These are phyloP conservation scores for Eledona agricola DNA, from an alignment of 2,888 invertebrate species.

Conservation along the genomic window DNA sequence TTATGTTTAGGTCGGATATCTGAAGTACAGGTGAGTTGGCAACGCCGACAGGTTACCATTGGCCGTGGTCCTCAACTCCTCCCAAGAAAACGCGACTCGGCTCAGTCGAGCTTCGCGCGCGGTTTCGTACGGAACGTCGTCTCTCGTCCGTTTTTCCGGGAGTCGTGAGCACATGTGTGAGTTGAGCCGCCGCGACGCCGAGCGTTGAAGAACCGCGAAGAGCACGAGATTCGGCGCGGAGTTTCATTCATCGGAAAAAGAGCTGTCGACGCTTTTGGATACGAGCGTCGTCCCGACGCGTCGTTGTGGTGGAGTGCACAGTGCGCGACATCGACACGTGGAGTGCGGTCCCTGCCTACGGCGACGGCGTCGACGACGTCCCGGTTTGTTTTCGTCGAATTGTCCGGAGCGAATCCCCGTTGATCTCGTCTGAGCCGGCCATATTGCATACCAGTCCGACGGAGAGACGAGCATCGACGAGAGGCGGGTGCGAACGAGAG, in stretches of 20 bases:
- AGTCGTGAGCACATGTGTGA: constrained; percentile 11
- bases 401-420: constrained; percentile 53
- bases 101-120: constrained; percentile 60
- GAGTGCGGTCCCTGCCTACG: constrained; percentile 4
- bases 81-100: constrained; percentile 52
- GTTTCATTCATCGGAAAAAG: constrained; percentile 14
- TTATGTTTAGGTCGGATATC: constrained; percentile 60
- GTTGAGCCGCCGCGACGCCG: constrained; percentile 21
- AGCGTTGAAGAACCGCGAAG: neutral
- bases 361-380: constrained; percentile 9
- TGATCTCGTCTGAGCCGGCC: constrained; percentile 58
- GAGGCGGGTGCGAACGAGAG: constrained; percentile 50
- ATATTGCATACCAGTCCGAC: constrained; percentile 64
- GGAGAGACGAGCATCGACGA: constrained; percentile 49
- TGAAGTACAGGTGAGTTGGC: constrained; percentile 58
- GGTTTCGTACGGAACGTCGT: too few species aligned
- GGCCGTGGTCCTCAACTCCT: constrained; percentile 56
- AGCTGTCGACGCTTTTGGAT: too few species aligned
- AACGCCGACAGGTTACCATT: constrained; percentile 58
- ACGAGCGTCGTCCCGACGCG: too few species aligned
- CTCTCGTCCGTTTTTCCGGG: constrained; percentile 8
- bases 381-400: constrained; percentile 51
- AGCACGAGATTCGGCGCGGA: neutral
- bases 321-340: too few species aligned
- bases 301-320: constrained; percentile 1